Conservation (phyloP, 2,113 vertebrate species). For the Megaleporinus macrocephalus region DNA sequence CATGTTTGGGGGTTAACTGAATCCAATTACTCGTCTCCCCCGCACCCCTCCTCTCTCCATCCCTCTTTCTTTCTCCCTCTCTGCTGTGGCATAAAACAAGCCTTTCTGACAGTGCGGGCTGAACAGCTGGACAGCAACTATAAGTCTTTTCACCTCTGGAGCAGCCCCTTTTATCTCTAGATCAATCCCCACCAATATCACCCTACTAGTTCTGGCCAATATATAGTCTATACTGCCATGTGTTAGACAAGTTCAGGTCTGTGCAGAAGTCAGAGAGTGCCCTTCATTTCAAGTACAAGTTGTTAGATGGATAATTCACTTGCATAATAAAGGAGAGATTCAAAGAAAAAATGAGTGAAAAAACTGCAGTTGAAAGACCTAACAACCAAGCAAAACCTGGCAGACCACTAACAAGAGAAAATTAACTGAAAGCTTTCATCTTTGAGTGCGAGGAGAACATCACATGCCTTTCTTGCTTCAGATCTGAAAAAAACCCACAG, state of each 20-base stretch:
- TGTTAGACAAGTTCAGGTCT: not conserved
- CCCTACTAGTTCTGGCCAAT: not conserved
- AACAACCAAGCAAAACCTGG: too few relatives aligned
- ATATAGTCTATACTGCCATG: not conserved
- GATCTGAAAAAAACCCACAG: too few relatives aligned
- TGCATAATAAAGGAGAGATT: too few relatives aligned
- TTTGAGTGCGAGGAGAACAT: too few relatives aligned
- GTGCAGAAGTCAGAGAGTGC: too few relatives aligned
- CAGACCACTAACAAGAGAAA: too few relatives aligned
- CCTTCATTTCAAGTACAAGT: too few relatives aligned
- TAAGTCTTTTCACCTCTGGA: conserved; percentile 42
- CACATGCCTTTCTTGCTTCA: too few relatives aligned
- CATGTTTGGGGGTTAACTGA: conserved; percentile 10
- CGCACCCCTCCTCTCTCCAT: not conserved
- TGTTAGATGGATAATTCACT: too few relatives aligned
- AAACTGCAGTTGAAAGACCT: too few relatives aligned
- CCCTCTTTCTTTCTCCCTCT: not conserved
- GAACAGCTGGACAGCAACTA: conserved; percentile 25
- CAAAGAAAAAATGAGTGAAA: too few relatives aligned
- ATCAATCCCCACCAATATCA: conserved; percentile 27
- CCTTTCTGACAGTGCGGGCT: conserved; percentile 10
- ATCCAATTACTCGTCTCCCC: conserved; percentile 48
- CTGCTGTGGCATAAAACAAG: conserved; percentile 39
- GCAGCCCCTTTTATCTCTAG: conserved; percentile 14
- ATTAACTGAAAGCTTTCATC: too few relatives aligned